These are phyloP conservation scores for Sebastolobus alascanus DNA, from an alignment of 2,797 vertebrate genomes.

Conservation along the genomic window DNA sequence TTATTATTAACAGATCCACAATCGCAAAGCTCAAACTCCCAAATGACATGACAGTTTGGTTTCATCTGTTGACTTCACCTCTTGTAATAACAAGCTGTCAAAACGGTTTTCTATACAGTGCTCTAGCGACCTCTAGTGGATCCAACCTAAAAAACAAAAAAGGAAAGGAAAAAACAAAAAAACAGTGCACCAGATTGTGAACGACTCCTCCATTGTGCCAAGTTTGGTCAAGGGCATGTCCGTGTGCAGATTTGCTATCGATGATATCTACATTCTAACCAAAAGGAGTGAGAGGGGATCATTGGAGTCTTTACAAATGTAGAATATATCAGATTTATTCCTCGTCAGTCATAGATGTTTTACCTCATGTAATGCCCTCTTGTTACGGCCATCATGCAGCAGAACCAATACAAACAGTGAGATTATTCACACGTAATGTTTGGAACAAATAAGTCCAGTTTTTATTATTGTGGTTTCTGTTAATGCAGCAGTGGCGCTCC, in stretches of 20 bases:
- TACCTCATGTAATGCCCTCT: constrained; percentile 69
- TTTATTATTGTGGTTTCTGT: constrained; percentile 87
- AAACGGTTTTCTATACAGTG: constrained; percentile 75
- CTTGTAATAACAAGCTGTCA: constrained; percentile 69
- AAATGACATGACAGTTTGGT: constrained; percentile 77
- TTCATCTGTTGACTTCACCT: constrained; percentile 71
- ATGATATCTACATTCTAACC: constrained; percentile 74
- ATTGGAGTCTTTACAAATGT: constrained; percentile 71
- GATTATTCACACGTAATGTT: constrained; percentile 79
- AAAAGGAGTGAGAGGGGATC: constrained; percentile 61
- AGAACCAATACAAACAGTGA: constrained; percentile 79
- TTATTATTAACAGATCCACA: constrained; percentile 85
- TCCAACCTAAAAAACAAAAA: constrained; percentile 62
- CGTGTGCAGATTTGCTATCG: constrained; percentile 61
- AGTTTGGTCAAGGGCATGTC: constrained; percentile 67
- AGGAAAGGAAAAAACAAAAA: constrained; percentile 20
- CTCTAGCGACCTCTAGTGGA: constrained; percentile 81
- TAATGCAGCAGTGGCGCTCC: constrained; percentile 92
- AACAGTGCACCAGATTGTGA: constrained; percentile 76
- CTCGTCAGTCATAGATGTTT: constrained; percentile 53
- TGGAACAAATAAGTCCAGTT: constrained; percentile 85
- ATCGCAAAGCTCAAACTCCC: constrained; percentile 78
- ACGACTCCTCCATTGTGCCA: constrained; percentile 58
- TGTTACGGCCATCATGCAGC: constrained; percentile 77
- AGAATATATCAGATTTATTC: constrained; percentile 65